Evolutionary conservation across 2,888 invertebrate species (phyloP).

Genomic region (Ophion costatus): DNA sequence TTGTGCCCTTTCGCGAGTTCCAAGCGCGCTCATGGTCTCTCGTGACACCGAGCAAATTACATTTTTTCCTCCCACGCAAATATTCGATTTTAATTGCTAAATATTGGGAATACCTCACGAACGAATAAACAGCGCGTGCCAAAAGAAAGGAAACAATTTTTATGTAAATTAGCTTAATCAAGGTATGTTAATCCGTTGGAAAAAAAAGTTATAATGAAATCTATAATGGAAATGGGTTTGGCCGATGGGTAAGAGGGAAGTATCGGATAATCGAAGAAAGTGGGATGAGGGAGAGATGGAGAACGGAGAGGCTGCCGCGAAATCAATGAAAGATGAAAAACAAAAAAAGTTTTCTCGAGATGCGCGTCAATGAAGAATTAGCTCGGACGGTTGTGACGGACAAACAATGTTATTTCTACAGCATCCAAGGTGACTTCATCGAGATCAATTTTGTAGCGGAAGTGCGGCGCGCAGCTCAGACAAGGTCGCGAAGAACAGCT

Average conservation of each 20-base stretch:
- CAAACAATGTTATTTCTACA: conserved; percentile 42
- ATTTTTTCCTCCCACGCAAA: not conserved
- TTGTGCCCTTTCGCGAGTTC: not conserved
- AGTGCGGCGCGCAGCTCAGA: conserved; percentile 6
- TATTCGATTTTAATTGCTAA: conserved; percentile 2
- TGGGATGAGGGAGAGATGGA: conserved; percentile 1
- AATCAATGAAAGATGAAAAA: conserved; percentile 30
- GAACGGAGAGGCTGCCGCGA: not conserved
- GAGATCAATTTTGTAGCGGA: conserved; percentile 62
- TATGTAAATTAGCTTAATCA: conserved; percentile 59
- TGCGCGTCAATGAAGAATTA: conserved; percentile 16
- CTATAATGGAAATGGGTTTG: conserved; percentile 57
- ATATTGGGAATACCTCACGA: conserved; percentile 26
- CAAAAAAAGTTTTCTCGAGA: not conserved
- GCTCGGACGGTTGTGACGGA: conserved; percentile 18
- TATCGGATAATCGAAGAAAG: conserved; percentile 47
- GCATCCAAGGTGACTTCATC: not conserved
- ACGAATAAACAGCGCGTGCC: conserved; percentile 21
- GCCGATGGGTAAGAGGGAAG: conserved; percentile 18
- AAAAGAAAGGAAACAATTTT: conserved; percentile 44
- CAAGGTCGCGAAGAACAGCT: conserved; percentile 17
- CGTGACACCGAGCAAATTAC: conserved; percentile 24
- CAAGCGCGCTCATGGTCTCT: not conserved
- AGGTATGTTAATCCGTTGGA: conserved; percentile 59
- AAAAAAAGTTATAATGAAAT: conserved; percentile 63